These are phyloP conservation scores for Eptesicus fuscus DNA, from an alignment of 2,113 vertebrate genomes.

Conservation along the genomic window DNA sequence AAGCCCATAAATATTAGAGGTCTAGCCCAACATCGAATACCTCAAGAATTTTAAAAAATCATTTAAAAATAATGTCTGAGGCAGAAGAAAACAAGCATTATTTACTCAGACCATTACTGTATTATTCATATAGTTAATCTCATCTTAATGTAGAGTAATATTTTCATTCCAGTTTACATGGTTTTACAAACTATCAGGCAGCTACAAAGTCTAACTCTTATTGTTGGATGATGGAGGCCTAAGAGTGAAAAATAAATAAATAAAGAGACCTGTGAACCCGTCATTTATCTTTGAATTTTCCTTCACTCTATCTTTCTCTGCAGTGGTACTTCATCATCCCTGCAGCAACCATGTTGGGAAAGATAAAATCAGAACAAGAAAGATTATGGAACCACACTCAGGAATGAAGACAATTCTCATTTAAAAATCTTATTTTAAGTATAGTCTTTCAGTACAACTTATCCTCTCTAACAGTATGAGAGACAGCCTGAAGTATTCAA, in stretches of 20 bases:
- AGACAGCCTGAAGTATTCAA: not conserved
- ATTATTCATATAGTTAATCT: not conserved
- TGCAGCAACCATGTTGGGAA: not conserved
- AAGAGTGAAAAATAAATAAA: not conserved
- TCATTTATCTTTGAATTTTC: conserved; percentile 40
- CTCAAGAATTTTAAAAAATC: not conserved
- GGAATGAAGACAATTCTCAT: not conserved
- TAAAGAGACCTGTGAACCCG: not conserved
- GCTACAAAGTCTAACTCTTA: not conserved
- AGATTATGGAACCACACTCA: not conserved
- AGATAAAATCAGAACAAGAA: not conserved
- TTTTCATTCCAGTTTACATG: not conserved
- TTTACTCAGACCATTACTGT: not conserved
- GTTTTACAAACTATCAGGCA: not conserved
- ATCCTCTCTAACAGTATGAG: not conserved
- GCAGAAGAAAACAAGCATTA: not conserved
- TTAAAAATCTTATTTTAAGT: not conserved
- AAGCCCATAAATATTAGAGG: not conserved
- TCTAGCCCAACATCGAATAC: not conserved
- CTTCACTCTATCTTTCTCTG: not conserved
- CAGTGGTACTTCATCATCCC: not conserved
- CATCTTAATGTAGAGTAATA: conserved; percentile 14
- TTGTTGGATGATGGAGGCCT: not conserved
- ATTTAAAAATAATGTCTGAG: not conserved
- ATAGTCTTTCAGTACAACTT: not conserved